Conservation (phyloP, 2,113 vertebrate species). For the Gallinago jamesoni region DNA sequence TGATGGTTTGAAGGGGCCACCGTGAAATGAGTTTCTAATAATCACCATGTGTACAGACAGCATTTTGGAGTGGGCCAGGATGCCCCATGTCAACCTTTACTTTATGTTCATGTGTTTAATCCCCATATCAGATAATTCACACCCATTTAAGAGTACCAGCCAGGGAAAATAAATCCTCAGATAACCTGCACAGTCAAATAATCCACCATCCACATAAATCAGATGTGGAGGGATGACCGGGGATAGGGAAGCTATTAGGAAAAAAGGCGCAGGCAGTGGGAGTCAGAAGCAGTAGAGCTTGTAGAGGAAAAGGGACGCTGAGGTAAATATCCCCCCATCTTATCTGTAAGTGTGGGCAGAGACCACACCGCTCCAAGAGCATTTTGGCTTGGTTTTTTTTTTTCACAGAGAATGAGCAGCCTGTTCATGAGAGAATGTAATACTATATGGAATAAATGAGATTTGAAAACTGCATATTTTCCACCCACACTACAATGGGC, state of each 20-base stretch:
- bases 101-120: conserved; percentile 35
- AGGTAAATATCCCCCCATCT: conserved; percentile 40
- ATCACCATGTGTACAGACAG: not conserved
- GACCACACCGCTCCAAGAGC: not conserved
- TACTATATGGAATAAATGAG: conserved; percentile 58
- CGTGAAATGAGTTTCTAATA: conserved; percentile 32
- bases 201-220: conserved; percentile 41
- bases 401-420: conserved; percentile 36
- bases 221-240: not conserved
- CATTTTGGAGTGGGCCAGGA: not conserved
- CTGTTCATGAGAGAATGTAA: conserved; percentile 46
- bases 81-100: conserved; percentile 1
- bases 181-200: conserved; percentile 16
- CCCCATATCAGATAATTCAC: conserved; percentile 59
- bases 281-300: conserved; percentile 8
- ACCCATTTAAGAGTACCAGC: conserved; percentile 42
- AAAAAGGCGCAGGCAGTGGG: not conserved
- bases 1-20: not conserved
- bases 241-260: not conserved
- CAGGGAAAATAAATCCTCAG: conserved; percentile 57
- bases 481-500: conserved; percentile 60
- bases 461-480: conserved; percentile 59
- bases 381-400: not conserved
- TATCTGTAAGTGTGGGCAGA: conserved; percentile 22
- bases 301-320: not conserved